Evolutionary conservation across 2,888 invertebrate species (phyloP).

Genomic region (Crepidodera aurea): DNA sequence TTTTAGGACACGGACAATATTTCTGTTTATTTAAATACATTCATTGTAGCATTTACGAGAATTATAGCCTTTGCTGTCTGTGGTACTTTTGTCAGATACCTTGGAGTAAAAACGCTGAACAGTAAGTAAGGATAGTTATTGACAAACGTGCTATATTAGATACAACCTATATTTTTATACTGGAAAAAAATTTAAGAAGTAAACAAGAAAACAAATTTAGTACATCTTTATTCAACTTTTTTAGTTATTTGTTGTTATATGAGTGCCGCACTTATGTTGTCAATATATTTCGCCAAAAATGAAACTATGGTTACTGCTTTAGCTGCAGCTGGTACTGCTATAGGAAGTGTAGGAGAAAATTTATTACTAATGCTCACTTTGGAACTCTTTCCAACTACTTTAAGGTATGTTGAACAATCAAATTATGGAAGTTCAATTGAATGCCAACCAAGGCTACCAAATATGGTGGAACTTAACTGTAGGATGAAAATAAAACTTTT

Average conservation of each 20-base stretch:
- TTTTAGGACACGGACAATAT: conserved; percentile 49
- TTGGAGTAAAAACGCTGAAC: conserved; percentile 44
- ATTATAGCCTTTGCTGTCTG: conserved; percentile 40
- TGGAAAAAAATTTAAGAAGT: too few species aligned
- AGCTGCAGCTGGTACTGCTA: conserved; percentile 65
- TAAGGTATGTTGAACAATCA: too few species aligned
- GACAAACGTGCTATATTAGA: too few species aligned
- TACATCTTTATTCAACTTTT: too few species aligned
- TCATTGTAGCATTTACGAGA: conserved; percentile 39
- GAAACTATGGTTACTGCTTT: conserved; percentile 55
- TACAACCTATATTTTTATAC: too few species aligned
- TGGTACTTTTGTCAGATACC: conserved; percentile 41
- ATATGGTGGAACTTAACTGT: too few species aligned
- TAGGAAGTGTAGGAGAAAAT: conserved; percentile 67
- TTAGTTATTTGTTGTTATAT: conserved; percentile 26
- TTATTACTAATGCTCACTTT: conserved; percentile 70
- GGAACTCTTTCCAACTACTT: conserved; percentile 71
- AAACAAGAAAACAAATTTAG: too few species aligned
- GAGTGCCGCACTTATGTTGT: conserved; percentile 10
- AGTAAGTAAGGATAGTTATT: conserved; percentile 42
- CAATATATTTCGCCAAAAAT: conserved; percentile 56
- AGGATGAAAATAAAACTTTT: too few species aligned
- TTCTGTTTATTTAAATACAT: conserved; percentile 46
- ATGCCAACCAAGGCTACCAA: too few species aligned
- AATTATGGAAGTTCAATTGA: too few species aligned